These are phyloP conservation scores for Strigops habroptila DNA, from an alignment of 2,113 vertebrate species.

Conservation along the genomic window DNA sequence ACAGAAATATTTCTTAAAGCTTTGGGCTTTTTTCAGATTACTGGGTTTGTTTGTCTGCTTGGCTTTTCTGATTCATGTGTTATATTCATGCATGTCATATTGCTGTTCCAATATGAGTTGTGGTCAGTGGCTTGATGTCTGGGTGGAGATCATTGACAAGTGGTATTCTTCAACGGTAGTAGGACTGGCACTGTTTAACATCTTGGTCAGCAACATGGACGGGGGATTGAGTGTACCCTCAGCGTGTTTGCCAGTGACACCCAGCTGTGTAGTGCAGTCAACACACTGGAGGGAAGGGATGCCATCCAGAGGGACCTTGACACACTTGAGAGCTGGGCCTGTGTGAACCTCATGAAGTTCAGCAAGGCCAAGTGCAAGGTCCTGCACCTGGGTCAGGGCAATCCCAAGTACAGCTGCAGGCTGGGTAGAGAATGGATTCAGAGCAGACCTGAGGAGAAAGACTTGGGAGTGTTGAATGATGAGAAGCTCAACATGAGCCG, in stretches of 20 bases:
- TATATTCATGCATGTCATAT: neutral
- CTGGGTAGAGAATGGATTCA: neutral
- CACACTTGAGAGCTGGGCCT: neutral
- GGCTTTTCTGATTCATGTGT: neutral
- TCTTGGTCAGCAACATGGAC: neutral
- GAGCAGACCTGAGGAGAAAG: neutral
- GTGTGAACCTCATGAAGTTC: neutral
- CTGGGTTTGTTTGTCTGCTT: neutral
- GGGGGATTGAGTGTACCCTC: neutral
- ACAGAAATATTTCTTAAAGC: neutral
- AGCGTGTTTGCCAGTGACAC: neutral
- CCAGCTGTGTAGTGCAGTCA: neutral
- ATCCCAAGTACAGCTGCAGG: neutral
- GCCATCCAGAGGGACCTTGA: neutral
- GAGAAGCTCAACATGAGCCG: neutral
- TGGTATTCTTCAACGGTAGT: neutral
- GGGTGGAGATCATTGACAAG: neutral
- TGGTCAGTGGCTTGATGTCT: neutral
- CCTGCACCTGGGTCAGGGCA: neutral
- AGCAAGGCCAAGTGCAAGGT: neutral
- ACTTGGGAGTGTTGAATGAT: neutral
- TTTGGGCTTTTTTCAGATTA: neutral
- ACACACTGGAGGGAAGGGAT: neutral
- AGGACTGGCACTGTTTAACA: neutral
- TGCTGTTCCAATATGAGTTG: neutral